Percentiles rank a stretch among this genome's conserved stretches.
Evolutionary conservation across 64 coral and sea anemone genomes (phyloP).

Genomic region (Orbicella faveolata): DNA sequence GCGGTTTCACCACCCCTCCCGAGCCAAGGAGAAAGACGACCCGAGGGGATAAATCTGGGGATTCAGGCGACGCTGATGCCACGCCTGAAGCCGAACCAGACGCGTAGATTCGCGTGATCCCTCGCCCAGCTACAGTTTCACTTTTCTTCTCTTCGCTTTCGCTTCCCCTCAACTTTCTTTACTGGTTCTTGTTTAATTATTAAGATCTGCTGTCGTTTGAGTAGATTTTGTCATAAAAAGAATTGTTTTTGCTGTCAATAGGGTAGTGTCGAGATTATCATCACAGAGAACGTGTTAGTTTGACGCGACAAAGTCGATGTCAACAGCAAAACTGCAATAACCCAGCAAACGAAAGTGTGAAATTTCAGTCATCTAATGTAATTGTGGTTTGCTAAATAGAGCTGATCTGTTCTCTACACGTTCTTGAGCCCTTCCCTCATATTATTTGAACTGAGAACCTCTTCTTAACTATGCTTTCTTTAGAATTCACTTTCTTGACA

Average conservation of each 20-base stretch:
- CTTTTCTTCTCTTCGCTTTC: neutral
- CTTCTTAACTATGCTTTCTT: neutral
- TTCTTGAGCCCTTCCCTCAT: no score
- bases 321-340: neutral
- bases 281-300: neutral
- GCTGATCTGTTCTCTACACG: no score
- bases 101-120: neutral
- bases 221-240: neutral
- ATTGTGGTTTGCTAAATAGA: no score
- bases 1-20: slow-evolving; percentile 71
- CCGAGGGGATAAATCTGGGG: slow-evolving; percentile 18
- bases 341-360: neutral
- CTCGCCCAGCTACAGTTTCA: neutral
- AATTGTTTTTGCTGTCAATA: neutral
- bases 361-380: neutral
- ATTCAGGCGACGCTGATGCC: slow-evolving; percentile 26
- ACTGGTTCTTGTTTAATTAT: neutral
- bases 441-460: no score
- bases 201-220: neutral
- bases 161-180: neutral
- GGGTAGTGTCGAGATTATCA: neutral
- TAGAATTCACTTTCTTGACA: neutral
- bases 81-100: slow-evolving; percentile 14
- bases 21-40: slow-evolving; percentile 57
- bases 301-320: neutral